Percentiles rank a stretch among this genome's conserved stretches.
Conservation (phyloP, 2,797 vertebrate genomes). For the Rhyacichthys aspro region DNA sequence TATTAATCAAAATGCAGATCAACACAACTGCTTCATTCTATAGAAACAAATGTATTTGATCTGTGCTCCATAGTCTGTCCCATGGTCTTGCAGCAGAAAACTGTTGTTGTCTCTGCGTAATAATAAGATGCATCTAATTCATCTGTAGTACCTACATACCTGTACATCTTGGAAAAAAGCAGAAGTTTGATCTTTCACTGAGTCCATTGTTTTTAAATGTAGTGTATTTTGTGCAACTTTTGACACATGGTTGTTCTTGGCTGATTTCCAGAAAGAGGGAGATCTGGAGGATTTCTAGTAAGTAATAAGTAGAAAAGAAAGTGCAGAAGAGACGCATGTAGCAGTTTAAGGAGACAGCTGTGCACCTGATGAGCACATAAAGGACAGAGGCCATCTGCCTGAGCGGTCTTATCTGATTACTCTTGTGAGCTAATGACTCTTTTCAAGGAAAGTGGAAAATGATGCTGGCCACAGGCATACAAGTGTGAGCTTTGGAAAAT, state of each 20-base stretch:
- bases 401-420: slow-evolving; percentile 13
- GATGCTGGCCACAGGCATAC: not conserved
- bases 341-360: slow-evolving; percentile 25
- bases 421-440: slow-evolving; percentile 19
- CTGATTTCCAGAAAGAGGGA: not conserved
- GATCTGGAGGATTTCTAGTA: not conserved
- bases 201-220: not conserved
- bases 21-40: too few relatives aligned
- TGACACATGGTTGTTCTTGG: not conserved
- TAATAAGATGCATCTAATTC: too few relatives aligned
- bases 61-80: too few relatives aligned
- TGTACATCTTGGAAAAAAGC: too few relatives aligned
- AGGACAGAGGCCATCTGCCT: slow-evolving; percentile 4
- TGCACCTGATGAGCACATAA: slow-evolving; percentile 14
- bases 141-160: too few relatives aligned
- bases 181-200: too few relatives aligned
- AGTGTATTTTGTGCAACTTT: not conserved
- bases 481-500: not conserved
- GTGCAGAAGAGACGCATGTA: not conserved
- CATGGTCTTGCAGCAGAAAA: too few relatives aligned
- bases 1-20: too few relatives aligned
- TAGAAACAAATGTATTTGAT: too few relatives aligned
- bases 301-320: slow-evolving; percentile 1
- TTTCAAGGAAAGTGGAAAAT: slow-evolving; percentile 13
- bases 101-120: too few relatives aligned